Evolutionary conservation across 1,140 invertebrate species (phyloP), one percentile per base, ranked within the genome.

Genomic region (Rhizoglyphus robini): DNA sequence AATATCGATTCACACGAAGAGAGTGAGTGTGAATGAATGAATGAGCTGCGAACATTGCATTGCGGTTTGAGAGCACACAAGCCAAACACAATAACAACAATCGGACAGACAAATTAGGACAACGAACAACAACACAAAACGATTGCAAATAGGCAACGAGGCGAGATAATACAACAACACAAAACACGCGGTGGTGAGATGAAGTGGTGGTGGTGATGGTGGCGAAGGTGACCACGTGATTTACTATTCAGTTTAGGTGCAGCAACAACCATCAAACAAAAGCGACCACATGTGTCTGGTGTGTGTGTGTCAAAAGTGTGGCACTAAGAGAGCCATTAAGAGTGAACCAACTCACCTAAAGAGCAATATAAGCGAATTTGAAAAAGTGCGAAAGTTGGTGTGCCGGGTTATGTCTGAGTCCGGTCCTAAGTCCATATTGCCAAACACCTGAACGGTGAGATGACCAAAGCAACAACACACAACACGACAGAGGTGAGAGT

Each of bases 311-410:
- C n/a, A n/a, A n/a, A n/a, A n/a, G n/a, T n/a, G n/a, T n/a, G n/a
- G n/a, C n/a, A n/a, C n/a, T n/a, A n/a, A n/a, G n/a, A n/a, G n/a
- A n/a, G n/a, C n/a, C n/a, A n/a, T n/a, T n/a, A n/a, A n/a, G n/a
- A n/a, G n/a, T 4, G n/a, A 47, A 18, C 61, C 3, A 27, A 84
- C 83, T 88, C 88, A 96, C 84, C 91, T 88, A 83, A 96, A 96
- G 72, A 96, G 83, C 72, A 96, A 84, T 80, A 95, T 87, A 73
- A 96, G 82, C 75, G 88, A 86, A 76, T 88, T 86, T 80, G 90
- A 86, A 83, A 96, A 96, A 72, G 87, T 86, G 78, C 90, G 86
- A 84, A 96, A 96, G 83, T 96, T 96, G 84, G 95, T 96, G 83
- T 96, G 92, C 70, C 89, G 83, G 81, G 90, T 93, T 75, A 96